phyloP scores from a whole-genome alignment of 2,113 vertebrate species.

The Callipepla californica region DNA sequence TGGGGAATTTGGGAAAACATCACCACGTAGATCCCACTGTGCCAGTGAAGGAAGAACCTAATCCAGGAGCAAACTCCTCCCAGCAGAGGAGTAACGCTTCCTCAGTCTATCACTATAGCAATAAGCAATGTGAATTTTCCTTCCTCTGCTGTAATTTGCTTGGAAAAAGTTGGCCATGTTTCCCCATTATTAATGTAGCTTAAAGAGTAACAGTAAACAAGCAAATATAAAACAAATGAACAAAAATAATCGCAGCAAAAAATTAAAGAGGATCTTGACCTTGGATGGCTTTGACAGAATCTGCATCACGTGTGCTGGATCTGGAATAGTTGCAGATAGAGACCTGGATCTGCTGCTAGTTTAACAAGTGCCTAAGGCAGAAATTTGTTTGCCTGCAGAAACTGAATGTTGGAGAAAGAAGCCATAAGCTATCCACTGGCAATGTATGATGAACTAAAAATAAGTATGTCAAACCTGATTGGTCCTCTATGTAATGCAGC shows the following conservation, averaged over 20 bases:
- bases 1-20: background rate
- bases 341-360: background rate
- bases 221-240: background rate
- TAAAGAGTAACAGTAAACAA: background rate
- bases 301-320: background rate
- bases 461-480: background rate
- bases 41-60: background rate
- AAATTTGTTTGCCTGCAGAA: constrained; percentile 1
- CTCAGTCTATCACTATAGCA: background rate
- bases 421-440: background rate
- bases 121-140: background rate
- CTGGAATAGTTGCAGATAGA: background rate
- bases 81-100: accelerated
- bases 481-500: background rate
- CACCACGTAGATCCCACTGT: background rate
- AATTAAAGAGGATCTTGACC: background rate
- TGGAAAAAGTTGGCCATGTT: background rate
- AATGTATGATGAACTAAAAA: background rate
- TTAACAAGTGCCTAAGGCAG: background rate
- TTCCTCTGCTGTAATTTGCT: background rate
- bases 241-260: no score
- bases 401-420: background rate
- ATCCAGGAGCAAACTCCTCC: background rate
- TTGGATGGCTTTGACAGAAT: background rate
- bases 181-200: background rate